Evolutionary conservation across 2,797 vertebrate species (phyloP).

Genomic region (Crenuchus spilurus): DNA sequence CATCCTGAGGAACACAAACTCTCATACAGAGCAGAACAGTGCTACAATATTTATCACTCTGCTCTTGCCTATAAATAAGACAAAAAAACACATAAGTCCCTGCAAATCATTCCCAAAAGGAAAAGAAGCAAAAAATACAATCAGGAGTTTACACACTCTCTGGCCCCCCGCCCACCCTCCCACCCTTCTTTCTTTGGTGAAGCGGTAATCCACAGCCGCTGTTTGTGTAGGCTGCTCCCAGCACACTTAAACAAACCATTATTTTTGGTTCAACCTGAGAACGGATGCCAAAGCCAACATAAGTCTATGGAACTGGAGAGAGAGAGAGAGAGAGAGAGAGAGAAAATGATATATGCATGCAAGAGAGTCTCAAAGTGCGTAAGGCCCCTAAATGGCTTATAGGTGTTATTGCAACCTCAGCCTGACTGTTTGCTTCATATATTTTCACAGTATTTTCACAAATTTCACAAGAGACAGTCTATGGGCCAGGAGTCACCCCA

Average conservation of each 20-base stretch:
- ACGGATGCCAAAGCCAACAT: slow-evolving; percentile 50
- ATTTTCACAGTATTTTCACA: slow-evolving; percentile 31
- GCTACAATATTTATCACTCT: not conserved
- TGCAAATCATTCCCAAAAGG: slow-evolving; percentile 9
- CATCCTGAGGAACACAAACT: slow-evolving; percentile 14
- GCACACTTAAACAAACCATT: slow-evolving; percentile 56
- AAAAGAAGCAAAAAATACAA: not conserved
- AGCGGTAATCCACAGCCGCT: slow-evolving; percentile 40
- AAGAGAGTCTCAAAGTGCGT: slow-evolving; percentile 5
- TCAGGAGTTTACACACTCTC: not conserved
- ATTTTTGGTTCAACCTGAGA: slow-evolving; percentile 53
- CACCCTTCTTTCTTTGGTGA: not conserved
- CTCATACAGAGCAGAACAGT: not conserved
- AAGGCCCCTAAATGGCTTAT: slow-evolving; percentile 32
- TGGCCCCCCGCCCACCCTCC: not conserved
- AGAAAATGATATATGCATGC: slow-evolving; percentile 25
- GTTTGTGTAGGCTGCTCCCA: slow-evolving; percentile 54
- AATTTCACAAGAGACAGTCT: slow-evolving; percentile 14
- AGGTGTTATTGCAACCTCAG: slow-evolving; percentile 38
- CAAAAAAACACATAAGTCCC: not conserved
- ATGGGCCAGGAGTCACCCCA: too few species aligned
- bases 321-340: slow-evolving; percentile 6
- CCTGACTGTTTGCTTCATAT: slow-evolving; percentile 26
- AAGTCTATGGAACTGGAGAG: slow-evolving; percentile 21
- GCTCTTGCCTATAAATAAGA: not conserved